A percentile compares a stretch with the other conserved stretches of the same genome.
Evolutionary conservation across 2,797 vertebrate species (phyloP).

Genomic region (Poecilia velifera): DNA sequence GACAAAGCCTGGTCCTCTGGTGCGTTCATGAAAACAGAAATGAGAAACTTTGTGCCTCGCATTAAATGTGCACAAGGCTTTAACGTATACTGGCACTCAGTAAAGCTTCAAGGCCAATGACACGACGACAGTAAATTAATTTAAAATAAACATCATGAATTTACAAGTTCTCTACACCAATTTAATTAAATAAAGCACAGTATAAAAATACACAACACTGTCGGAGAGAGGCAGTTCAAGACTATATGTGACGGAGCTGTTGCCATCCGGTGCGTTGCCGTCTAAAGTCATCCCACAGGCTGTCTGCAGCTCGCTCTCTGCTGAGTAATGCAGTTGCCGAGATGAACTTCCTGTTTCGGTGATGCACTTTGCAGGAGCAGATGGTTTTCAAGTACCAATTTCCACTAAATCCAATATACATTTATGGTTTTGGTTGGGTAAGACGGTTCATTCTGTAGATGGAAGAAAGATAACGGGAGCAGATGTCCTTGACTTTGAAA

Average conservation of each 20-base stretch:
- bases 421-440: conserved; percentile 15
- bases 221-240: conserved; percentile 40
- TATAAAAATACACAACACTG: conserved; percentile 43
- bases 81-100: conserved; percentile 39
- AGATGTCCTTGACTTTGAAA: conserved; percentile 25
- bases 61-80: conserved; percentile 31
- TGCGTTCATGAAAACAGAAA: conserved; percentile 26
- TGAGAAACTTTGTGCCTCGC: conserved; percentile 12
- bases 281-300: conserved; percentile 43
- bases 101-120: conserved; percentile 54
- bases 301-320: conserved; percentile 32
- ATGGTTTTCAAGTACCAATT: conserved; percentile 52
- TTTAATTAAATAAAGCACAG: conserved; percentile 69
- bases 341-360: conserved; percentile 37
- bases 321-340: conserved; percentile 37
- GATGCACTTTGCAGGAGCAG: conserved; percentile 26
- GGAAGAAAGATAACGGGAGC: conserved; percentile 14
- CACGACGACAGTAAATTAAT: conserved; percentile 35
- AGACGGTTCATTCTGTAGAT: conserved; percentile 21
- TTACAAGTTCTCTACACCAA: conserved; percentile 59
- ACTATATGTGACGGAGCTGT: conserved; percentile 56
- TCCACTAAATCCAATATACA: conserved; percentile 25
- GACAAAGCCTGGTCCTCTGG: neutral
- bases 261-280: conserved; percentile 31
- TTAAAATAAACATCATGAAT: conserved; percentile 48